Evolutionary conservation across 2,888 invertebrate species (phyloP), one percentile per base, ranked within the genome.

Genomic region (Netelia fuscicornis): DNA sequence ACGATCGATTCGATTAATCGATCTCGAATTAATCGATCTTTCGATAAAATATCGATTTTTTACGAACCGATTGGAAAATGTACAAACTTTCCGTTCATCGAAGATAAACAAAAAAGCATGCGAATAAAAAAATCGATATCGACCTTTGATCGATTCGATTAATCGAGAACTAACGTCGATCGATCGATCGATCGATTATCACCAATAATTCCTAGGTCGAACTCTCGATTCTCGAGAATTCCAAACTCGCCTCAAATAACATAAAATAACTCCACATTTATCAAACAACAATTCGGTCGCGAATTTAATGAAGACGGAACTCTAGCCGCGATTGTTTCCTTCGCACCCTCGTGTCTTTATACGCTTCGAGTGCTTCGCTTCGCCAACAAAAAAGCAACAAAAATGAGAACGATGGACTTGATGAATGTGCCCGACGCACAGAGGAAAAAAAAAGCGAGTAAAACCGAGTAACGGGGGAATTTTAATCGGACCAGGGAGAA

Each of bases 401-500:
- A 74, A 67, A 80, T 56, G 42, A 17, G 56, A 72, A 58, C 17
- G 37, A 54, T 30, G 42, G 67, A 56, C 37, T 72, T 56, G 72
- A 72, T 72, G 25, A 72, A 65, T 80, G 25, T 48, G 48, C 48
- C 42, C 20, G 48, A 23, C 37, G 37, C 6, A 37, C 37, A 37
- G 37, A 80, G 20, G 8, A 17, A 11, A 48, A 62, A 20, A 20
- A 62, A 23, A 25, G 6, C 13, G 62, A 62, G 25, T 25, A 20
- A 17, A 37, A 37, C n/a, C 11, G 20, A 79, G 71, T 62, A 79
- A 54, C 67, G 30, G 42, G 74, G 67, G 56, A 65, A 42, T 80
- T 80, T 80, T 74, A 80, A 74, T 74, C 58, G 67, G 48, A 74
- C 58, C 80, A 74, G 67, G 30, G 74, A 58, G 58, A 65, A 80